Percentiles rank a stretch among this genome's conserved stretches.
phyloP scores from a whole-genome alignment of 2,888 invertebrate species.

The Smittia sp. region DNA sequence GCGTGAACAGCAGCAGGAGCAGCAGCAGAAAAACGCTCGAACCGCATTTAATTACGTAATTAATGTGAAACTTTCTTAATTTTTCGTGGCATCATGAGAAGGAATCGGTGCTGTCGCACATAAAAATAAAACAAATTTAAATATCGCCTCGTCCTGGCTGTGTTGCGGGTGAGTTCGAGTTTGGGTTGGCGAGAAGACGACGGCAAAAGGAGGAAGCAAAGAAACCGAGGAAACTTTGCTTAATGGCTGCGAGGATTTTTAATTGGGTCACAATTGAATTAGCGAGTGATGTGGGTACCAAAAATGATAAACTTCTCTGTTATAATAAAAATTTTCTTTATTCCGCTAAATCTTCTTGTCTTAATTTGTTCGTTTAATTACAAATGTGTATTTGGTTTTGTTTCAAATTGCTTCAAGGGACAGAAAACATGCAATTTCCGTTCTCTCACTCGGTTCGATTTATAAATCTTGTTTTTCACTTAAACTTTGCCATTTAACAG shows the following conservation, averaged over 20 bases:
- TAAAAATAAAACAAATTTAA: conserved; percentile 24
- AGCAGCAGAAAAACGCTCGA: neutral
- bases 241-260: conserved; percentile 14
- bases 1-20: neutral
- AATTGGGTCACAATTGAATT: conserved; percentile 27
- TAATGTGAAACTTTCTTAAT: conserved; percentile 25
- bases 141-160: conserved; percentile 3
- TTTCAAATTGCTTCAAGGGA: neutral
- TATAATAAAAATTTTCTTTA: conserved; percentile 25
- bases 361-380: conserved; percentile 25
- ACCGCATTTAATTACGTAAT: conserved; percentile 25
- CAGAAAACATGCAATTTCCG: neutral
- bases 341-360: conserved; percentile 1
- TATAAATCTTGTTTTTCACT: conserved; percentile 4
- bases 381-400: neutral
- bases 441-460: neutral
- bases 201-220: too few relatives aligned
- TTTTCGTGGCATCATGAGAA: neutral
- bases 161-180: neutral
- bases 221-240: neutral
- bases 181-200: too few relatives aligned
- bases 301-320: neutral
- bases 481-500: neutral
- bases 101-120: neutral
- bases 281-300: conserved; percentile 20